Conservation (phyloP, 1,140 invertebrate species). For the Nephila pilipes region DNA sequence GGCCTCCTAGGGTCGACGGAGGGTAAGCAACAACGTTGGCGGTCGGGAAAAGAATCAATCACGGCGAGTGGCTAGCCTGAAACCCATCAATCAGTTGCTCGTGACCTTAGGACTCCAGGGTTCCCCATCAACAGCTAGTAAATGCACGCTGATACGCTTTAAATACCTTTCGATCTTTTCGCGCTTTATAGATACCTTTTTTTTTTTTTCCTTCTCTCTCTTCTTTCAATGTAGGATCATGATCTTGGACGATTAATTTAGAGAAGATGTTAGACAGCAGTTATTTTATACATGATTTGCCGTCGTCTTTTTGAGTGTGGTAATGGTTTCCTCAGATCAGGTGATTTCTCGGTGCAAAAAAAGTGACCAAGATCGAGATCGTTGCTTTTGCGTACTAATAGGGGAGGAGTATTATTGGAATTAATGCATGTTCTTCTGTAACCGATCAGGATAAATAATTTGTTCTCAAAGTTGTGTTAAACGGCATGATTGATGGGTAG, state of each 20-base stretch:
- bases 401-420: not conserved
- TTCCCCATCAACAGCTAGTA: slow-evolving; percentile 62
- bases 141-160: slow-evolving; percentile 36
- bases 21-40: slow-evolving; percentile 48
- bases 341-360: not conserved
- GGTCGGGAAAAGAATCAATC: slow-evolving; percentile 64
- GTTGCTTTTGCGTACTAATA: not conserved
- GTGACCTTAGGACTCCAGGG: slow-evolving; percentile 40
- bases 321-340: not conserved
- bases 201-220: not conserved
- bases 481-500: not conserved
- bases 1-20: slow-evolving; percentile 39
- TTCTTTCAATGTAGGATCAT: not conserved
- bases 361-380: not conserved
- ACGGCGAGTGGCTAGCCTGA: slow-evolving; percentile 55
- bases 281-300: not conserved
- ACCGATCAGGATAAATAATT: not conserved
- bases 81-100: slow-evolving; percentile 56
- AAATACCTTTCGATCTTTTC: slow-evolving; percentile 59
- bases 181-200: not conserved
- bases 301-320: not conserved
- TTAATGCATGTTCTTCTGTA: not conserved
- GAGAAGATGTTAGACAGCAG: slow-evolving; percentile 7
- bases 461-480: not conserved
- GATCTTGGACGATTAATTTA: slow-evolving; percentile 41